Percentiles rank a stretch among this genome's conserved stretches.
phyloP scores from a whole-genome alignment of 2,797 vertebrate genomes.

The Eptatretus atami region DNA sequence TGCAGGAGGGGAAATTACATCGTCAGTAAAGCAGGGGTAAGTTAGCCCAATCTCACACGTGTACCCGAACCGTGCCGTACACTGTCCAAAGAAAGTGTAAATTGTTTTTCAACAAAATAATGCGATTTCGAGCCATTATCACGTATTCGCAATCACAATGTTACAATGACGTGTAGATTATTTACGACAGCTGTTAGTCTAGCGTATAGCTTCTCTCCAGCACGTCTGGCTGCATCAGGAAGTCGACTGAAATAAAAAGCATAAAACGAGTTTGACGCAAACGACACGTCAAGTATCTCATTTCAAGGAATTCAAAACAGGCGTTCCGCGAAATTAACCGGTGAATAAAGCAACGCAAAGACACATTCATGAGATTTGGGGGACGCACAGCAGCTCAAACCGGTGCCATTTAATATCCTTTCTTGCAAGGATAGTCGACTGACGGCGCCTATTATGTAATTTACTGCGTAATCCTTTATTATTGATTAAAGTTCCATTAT shows the following conservation, averaged over 20 bases:
- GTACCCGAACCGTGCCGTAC: too few relatives aligned
- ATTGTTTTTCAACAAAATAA: too few relatives aligned
- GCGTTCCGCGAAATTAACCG: conserved; percentile 4
- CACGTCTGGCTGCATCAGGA: too few relatives aligned
- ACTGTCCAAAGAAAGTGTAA: too few relatives aligned
- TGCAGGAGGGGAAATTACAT: too few relatives aligned
- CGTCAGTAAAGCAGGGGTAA: too few relatives aligned
- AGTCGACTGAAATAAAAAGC: not conserved
- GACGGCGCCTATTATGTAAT: conserved; percentile 1
- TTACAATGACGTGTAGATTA: too few relatives aligned
- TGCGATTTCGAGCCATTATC: too few relatives aligned
- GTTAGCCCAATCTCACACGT: too few relatives aligned
- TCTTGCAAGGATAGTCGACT: not conserved
- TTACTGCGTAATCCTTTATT: conserved; percentile 1
- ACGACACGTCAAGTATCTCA: not conserved
- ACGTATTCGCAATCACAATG: too few relatives aligned
- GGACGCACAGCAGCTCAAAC: not conserved
- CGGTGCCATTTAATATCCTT: conserved; percentile 2
- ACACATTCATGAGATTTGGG: not conserved
- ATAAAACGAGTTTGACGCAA: not conserved
- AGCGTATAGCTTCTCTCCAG: too few relatives aligned
- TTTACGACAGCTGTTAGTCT: too few relatives aligned
- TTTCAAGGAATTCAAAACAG: not conserved
- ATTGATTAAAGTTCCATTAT: conserved; percentile 6
- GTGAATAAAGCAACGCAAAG: not conserved